Evolutionary conservation across 1,140 invertebrate genomes (phyloP).

Genomic region (Drosophila ironensis): DNA sequence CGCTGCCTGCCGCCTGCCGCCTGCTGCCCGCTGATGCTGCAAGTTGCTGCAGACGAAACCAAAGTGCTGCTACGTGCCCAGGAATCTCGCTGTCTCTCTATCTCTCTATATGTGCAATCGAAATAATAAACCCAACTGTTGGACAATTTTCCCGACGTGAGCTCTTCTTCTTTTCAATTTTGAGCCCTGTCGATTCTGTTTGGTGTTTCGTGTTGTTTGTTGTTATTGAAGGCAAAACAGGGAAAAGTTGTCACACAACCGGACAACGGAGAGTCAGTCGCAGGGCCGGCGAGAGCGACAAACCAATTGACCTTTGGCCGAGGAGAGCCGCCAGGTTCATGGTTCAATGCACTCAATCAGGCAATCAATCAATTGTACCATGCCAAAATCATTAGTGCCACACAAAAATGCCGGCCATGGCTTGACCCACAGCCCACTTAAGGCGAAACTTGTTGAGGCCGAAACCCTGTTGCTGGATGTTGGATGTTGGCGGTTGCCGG

Average conservation of each 20-base stretch:
- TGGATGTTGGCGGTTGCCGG: not conserved
- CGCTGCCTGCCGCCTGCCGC: not conserved
- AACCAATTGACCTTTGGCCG: conserved; percentile 70
- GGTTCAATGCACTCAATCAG: conserved; percentile 65
- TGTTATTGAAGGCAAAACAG: conserved; percentile 53
- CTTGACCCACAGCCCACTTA: conserved; percentile 77
- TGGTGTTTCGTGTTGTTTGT: conserved; percentile 17
- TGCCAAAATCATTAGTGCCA: conserved; percentile 74
- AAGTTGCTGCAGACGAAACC: conserved; percentile 47
- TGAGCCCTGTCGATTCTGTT: not conserved
- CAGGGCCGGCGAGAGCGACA: conserved; percentile 18
- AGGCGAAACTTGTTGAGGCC: conserved; percentile 45
- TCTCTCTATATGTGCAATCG: conserved; percentile 47
- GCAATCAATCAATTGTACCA: conserved; percentile 77
- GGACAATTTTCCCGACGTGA: conserved; percentile 77
- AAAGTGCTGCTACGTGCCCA: conserved; percentile 77
- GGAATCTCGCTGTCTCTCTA: conserved; percentile 28
- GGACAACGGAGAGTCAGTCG: not conserved
- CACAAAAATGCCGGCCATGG: conserved; percentile 64
- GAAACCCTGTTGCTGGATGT: conserved; percentile 2
- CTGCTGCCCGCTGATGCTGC: not conserved
- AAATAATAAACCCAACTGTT: conserved; percentile 79
- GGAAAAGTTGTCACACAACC: conserved; percentile 64
- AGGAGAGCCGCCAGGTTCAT: conserved; percentile 11
- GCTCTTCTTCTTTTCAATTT: conserved; percentile 14